Conservation (phyloP, 2,113 vertebrate species). For the Dipodomys merriami region DNA sequence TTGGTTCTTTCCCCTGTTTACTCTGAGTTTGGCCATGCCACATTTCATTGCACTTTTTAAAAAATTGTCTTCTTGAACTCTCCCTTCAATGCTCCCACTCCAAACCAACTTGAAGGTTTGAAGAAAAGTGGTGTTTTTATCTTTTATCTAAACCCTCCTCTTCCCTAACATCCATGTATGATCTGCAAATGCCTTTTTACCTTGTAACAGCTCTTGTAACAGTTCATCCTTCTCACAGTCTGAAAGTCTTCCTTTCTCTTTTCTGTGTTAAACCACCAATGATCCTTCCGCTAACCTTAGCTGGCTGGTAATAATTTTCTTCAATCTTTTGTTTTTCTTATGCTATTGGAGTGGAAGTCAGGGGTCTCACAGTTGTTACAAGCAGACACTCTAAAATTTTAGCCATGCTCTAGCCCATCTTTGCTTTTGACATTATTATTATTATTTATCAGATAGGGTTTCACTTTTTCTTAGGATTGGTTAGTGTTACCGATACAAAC, state of each 20-base stretch:
- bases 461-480: too few species aligned
- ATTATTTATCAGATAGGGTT: too few species aligned
- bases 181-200: background rate
- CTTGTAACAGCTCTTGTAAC: background rate
- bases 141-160: background rate
- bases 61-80: background rate
- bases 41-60: background rate
- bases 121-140: background rate
- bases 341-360: too few species aligned
- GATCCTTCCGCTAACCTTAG: background rate
- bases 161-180: background rate
- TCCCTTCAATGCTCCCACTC: fast-evolving
- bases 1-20: background rate
- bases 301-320: background rate
- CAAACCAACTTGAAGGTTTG: background rate
- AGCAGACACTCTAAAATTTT: too few species aligned
- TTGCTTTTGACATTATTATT: too few species aligned
- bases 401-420: too few species aligned
- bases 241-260: background rate
- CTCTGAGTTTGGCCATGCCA: background rate
- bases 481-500: too few species aligned
- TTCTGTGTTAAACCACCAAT: background rate
- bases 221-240: background rate
- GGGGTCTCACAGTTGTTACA: too few species aligned
- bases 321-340: too few species aligned